Evolutionary conservation across 2,797 vertebrate species (phyloP).

Genomic region (Muraenolepis orangiensis): DNA sequence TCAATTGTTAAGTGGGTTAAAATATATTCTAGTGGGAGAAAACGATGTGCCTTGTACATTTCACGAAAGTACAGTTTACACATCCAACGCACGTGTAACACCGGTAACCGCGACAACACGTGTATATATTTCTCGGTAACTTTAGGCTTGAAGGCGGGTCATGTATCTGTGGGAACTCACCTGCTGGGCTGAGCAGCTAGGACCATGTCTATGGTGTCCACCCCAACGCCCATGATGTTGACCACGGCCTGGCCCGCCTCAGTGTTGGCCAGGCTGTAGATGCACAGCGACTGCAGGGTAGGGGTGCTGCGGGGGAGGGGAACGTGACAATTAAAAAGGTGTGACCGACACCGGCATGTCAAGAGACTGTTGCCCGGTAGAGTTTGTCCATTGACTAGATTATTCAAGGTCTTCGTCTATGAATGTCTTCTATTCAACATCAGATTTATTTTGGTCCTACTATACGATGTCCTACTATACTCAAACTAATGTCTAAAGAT

Average conservation of each 20-base stretch:
- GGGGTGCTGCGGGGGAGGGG: constrained; percentile 65
- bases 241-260: constrained; percentile 96
- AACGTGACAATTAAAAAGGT: neutral
- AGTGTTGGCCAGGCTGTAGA: constrained; percentile 94
- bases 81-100: too few species aligned
- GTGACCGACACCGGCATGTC: neutral
- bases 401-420: too few species aligned
- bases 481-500: neutral
- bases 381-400: too few species aligned
- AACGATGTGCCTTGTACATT: too few species aligned
- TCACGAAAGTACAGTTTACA: too few species aligned
- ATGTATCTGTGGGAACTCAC: constrained; percentile 61
- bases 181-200: constrained; percentile 89
- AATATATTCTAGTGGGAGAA: too few species aligned
- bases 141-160: neutral
- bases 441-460: too few species aligned
- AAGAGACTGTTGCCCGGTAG: neutral
- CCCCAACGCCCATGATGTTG: constrained; percentile 96
- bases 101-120: too few species aligned
- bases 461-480: neutral
- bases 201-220: constrained; percentile 94
- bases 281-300: constrained; percentile 91
- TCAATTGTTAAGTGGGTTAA: too few species aligned
- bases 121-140: too few species aligned
- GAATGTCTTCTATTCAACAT: too few species aligned